Evolutionary conservation across 1,140 invertebrate genomes (phyloP).

Genomic region (Sitodiplosis mosellana): DNA sequence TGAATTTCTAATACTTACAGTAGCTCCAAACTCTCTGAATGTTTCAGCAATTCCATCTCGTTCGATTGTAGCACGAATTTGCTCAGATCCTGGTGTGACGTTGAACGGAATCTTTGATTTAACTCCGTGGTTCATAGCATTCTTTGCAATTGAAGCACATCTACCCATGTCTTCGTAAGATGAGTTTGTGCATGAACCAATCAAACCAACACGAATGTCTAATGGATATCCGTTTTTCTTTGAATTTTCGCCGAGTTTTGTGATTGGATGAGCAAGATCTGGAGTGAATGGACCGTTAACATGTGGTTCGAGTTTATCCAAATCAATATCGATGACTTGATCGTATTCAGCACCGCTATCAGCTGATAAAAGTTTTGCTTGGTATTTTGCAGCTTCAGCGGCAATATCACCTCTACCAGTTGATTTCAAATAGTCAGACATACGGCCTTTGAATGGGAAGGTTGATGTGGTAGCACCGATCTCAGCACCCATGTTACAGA

Average conservation of each 20-base stretch:
- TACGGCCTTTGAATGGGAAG: constrained; percentile 92
- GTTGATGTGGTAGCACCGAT: constrained; percentile 94
- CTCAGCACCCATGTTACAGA: constrained; percentile 99
- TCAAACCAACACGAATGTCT: constrained; percentile 91
- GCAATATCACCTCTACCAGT: constrained; percentile 73
- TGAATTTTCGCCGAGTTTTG: constrained; percentile 66
- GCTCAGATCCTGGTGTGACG: constrained; percentile 98
- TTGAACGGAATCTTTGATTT: constrained; percentile 94
- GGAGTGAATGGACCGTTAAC: constrained; percentile 99
- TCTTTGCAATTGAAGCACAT: constrained; percentile 86
- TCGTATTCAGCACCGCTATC: constrained; percentile 80
- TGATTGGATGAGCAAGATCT: constrained; percentile 92
- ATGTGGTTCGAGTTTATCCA: constrained; percentile 80
- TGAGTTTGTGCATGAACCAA: constrained; percentile 98
- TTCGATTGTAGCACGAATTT: constrained; percentile 97
- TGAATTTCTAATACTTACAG: constrained; percentile 31
- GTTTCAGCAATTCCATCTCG: constrained; percentile 83
- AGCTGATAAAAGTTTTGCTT: constrained; percentile 54
- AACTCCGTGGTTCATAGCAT: constrained; percentile 78
- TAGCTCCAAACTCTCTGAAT: constrained; percentile 42
- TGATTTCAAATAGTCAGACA: constrained; percentile 83
- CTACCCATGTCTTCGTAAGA: constrained; percentile 99
- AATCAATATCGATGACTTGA: constrained; percentile 55
- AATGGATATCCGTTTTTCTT: constrained; percentile 89
- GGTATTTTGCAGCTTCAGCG: constrained; percentile 55